Evolutionary conservation across 2,797 vertebrate species (phyloP), one percentile per base, ranked within the genome.

Genomic region (Caiman crocodilus): DNA sequence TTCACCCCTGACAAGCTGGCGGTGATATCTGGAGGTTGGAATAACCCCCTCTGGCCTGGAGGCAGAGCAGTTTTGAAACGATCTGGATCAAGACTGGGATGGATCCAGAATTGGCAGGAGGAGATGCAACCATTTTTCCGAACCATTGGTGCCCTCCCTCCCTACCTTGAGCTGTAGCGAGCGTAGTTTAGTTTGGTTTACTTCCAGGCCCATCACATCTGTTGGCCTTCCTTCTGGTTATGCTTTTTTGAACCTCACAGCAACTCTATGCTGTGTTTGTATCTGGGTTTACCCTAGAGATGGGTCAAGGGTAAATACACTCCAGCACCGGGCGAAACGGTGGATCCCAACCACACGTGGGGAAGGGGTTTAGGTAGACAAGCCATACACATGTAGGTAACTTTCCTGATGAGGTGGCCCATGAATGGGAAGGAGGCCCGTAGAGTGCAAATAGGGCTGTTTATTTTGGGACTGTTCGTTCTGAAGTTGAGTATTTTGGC

Each of bases 231-330:
- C 42, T 76, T 23, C 35, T 35, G 20, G 1, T 32, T 30, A 28
- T 32, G 26, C 30, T 65, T n/a, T 65, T 3, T 3, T 35, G 61
- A 30, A n/a, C 35, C 0, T 0, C 28, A 26, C 76, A 3, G 32
- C 23, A 35, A 55, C 58, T 14, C 17, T 1, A 67, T 0, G 0
- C 1, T 5, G 71, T 81, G 82, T 61, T 50, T 42, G 67, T 71
- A 35, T 42, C 21, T 3, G 20, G 1, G 11, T 28, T 88, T 0
- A 2, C 5, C 3, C 35, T 5, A 8, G 76, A 55, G 69, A 25
- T 0, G 75, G 67, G 73, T 64, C 87, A 79, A 86, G 73, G 76
- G 0, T 0, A 1, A 42, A 74, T 10, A 0, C 0, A 0, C 71
- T 87, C 20, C n/a, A 69, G 20, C 17, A 5, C 67, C 21, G 25